Evolutionary conservation across 2,113 vertebrate species (phyloP), one percentile per base, ranked within the genome.

Genomic region (Bubo bubo): DNA sequence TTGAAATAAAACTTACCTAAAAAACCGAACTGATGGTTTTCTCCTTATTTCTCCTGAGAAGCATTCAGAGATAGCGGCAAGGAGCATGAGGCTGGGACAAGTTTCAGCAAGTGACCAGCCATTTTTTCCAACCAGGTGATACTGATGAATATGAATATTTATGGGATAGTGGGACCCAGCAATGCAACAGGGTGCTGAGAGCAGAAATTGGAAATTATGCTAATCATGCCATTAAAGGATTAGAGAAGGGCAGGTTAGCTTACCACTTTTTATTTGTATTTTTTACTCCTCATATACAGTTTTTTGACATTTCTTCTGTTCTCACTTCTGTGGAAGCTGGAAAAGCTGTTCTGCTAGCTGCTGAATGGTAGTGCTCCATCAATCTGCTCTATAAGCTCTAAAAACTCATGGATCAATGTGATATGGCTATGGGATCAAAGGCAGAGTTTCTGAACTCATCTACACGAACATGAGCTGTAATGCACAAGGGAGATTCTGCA

Each of bases 381-480:
- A 92, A 81, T 91, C 92, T 93, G n/a, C 68, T 77, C 86, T 84
- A 55, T 92, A 95, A 94, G 49, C 95, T 84, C 73, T 94, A 71
- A 95, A 92, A 95, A 75, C 87, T 79, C 88, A 49, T 34, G 83
- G 83, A 97, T 97, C 95, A 91, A 95, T 95, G 70, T 84, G 70
- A 67, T 64, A 41, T 1, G 10, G 58, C 73, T 49, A 58, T 39
- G 80, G 58, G 91, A 94, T 95, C 94, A 97, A 97, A 94, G 80
- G 67, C 43, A 89, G 58, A 88, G 66, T 82, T 97, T 93, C 83
- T 93, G 77, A 95, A 94, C 45, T 91, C 77, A 55, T 95, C 94
- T 86, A 63, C 55, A 85, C 70, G 62, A 96, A 66, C 58, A 82
- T 91, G 92, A 94, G 81, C 67, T 95, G 80, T 94, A 93, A 95